These are phyloP conservation scores for Calyptommatus sinebrachiatus DNA, from an alignment of 2,113 vertebrate genomes.

Conservation along the genomic window DNA sequence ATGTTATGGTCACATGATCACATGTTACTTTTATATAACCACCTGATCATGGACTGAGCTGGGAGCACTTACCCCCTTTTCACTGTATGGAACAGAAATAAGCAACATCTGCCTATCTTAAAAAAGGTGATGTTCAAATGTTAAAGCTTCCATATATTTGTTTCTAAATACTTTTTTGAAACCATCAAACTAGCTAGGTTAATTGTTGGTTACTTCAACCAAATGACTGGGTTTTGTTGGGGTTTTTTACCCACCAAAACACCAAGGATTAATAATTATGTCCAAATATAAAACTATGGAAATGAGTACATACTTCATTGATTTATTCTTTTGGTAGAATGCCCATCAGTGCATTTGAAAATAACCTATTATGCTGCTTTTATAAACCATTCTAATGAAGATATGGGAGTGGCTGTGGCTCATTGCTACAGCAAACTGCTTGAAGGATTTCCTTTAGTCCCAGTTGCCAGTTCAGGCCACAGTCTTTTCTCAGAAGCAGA, in stretches of 20 bases:
- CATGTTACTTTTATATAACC: too few relatives aligned
- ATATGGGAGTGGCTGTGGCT: too few relatives aligned
- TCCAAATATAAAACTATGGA: background rate
- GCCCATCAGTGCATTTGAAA: background rate
- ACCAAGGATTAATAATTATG: background rate
- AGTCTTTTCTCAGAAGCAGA: too few relatives aligned
- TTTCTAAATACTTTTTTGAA: background rate
- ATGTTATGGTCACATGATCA: too few relatives aligned
- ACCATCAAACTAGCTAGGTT: background rate
- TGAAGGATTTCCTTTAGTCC: too few relatives aligned
- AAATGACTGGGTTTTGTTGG: background rate
- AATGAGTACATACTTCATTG: background rate
- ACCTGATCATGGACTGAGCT: too few relatives aligned
- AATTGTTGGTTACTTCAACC: constrained; percentile 1
- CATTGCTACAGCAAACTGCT: too few relatives aligned
- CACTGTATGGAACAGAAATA: background rate
- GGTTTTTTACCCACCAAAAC: background rate
- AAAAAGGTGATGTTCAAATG: background rate
- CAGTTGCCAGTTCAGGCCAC: too few relatives aligned
- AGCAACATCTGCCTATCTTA: background rate
- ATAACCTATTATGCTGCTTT: background rate
- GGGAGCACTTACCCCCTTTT: background rate
- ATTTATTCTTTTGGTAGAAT: background rate
- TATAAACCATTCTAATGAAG: background rate
- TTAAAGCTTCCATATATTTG: background rate